phyloP scores from a whole-genome alignment of 1,140 invertebrate genomes.

The Aricia agestis region DNA sequence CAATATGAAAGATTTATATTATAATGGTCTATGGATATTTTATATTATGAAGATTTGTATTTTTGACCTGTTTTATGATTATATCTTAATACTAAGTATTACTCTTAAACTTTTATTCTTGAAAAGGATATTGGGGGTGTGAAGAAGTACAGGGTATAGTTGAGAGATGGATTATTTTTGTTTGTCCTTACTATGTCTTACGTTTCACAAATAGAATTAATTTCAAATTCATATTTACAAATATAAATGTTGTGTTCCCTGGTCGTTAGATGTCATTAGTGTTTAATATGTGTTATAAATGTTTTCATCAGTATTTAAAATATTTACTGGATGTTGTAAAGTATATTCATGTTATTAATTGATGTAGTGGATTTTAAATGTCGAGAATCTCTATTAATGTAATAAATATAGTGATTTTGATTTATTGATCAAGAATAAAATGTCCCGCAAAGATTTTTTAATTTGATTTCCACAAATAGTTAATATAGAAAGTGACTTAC shows the following conservation, averaged over 20 bases:
- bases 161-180: slow-evolving; percentile 41
- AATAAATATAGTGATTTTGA: slow-evolving; percentile 58
- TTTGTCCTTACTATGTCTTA: slow-evolving; percentile 13
- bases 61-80: slow-evolving; percentile 65
- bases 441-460: slow-evolving; percentile 21
- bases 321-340: slow-evolving; percentile 57
- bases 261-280: slow-evolving; percentile 48
- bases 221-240: slow-evolving; percentile 22
- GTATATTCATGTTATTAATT: slow-evolving; percentile 55
- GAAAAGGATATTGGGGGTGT: slow-evolving; percentile 45
- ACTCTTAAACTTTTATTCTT: slow-evolving; percentile 54
- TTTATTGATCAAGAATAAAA: slow-evolving; percentile 59
- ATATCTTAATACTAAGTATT: slow-evolving; percentile 62
- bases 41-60: slow-evolving; percentile 72
- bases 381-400: slow-evolving; percentile 50
- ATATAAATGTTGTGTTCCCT: slow-evolving; percentile 56
- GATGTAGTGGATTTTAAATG: slow-evolving; percentile 54
- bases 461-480: slow-evolving; percentile 24
- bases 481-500: slow-evolving; percentile 1
- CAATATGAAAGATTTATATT: slow-evolving; percentile 56
- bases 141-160: slow-evolving; percentile 67
- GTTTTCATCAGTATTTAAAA: slow-evolving; percentile 62
- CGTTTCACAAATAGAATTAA: slow-evolving; percentile 4
- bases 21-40: slow-evolving; percentile 59
- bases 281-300: slow-evolving; percentile 61